A percentile compares a stretch with the other conserved stretches of the same genome.
phyloP scores from a whole-genome alignment of 2,888 invertebrate species.

The Pegoplata infirma region DNA sequence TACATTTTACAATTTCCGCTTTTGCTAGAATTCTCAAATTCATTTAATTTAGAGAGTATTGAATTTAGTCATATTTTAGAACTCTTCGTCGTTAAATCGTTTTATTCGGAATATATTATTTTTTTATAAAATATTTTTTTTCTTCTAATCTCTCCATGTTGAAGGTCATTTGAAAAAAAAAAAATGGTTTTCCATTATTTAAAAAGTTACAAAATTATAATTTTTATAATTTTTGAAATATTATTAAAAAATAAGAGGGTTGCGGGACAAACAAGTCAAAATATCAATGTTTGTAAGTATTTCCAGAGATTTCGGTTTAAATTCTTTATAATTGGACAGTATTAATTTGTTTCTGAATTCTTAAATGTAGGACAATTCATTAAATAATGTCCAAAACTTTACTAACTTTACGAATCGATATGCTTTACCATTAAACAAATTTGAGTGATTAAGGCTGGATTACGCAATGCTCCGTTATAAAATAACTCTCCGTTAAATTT shows the following conservation, averaged over 20 bases:
- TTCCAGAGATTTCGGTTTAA: neutral
- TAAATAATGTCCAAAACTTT: no score
- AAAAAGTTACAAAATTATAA: slow-evolving; percentile 38
- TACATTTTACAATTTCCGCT: slow-evolving; percentile 26
- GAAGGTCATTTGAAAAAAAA: slow-evolving; percentile 37
- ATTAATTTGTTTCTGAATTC: no score
- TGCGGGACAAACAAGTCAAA: slow-evolving; percentile 83
- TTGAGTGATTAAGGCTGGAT: no score
- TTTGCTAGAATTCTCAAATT: slow-evolving; percentile 6
- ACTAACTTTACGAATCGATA: no score
- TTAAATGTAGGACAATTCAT: no score
- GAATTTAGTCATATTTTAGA: slow-evolving; percentile 51
- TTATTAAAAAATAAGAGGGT: slow-evolving; percentile 38
- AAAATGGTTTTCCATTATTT: slow-evolving; percentile 49
- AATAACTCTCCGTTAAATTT: no score
- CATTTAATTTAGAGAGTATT: slow-evolving; percentile 1
- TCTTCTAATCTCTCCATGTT: slow-evolving; percentile 14
- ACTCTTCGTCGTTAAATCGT: slow-evolving; percentile 41
- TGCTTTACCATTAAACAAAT: no score
- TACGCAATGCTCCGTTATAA: no score
- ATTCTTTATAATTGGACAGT: no score
- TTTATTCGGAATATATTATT: slow-evolving; percentile 13
- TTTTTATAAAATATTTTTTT: slow-evolving; percentile 1
- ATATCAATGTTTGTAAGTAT: slow-evolving; percentile 85
- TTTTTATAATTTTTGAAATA: slow-evolving; percentile 60